Evolutionary conservation across 2,797 vertebrate species (phyloP), one percentile per base, ranked within the genome.

Genomic region (Bufotes viridis): DNA sequence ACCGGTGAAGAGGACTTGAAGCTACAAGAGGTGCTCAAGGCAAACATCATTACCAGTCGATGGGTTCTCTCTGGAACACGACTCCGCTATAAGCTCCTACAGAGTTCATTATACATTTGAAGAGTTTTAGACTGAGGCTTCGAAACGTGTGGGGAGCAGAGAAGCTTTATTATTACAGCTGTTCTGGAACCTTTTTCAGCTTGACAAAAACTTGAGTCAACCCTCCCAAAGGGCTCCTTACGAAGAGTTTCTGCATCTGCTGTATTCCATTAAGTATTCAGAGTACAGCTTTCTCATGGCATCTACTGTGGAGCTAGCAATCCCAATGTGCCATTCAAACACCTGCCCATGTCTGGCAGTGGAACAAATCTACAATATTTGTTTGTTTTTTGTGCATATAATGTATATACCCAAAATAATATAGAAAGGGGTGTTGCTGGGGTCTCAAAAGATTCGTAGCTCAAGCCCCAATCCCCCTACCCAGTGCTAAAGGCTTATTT

Each of bases 51-150:
- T 29, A 79, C 75, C 61, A 34, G 78, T 58, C 18, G 79, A 57
- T 70, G 61, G 87, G 26, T n/a, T 18, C 58, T 22, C 81, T 84
- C 82, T 17, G 20, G 87, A 29, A 69, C 72, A 57, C 74, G 17
- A 53, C 87, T 82, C 2, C 24, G 13, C 78, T 29, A 60, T 60
- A 57, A 60, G 29, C 51, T 69, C 51, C 72, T 55, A 29, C 34
- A 78, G 22, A 61, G 26, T 87, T 78, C 58, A 76, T 78, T 67
- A 67, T 70, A 70, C 53, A 78, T 72, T 84, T 76, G 58, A 79
- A 55, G 82, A 76, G 86, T 55, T 74, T 67, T 67, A 84, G 24
- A 34, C 20, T 17, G 13, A 49, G 74, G 61, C 42, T 69, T 53
- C 20, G 29, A 69, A 78, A 84, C 20, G 22, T 69, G 74, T 26